These are phyloP conservation scores for Eudasyphora cyanicolor DNA, from an alignment of 2,888 invertebrate genomes.

Conservation along the genomic window DNA sequence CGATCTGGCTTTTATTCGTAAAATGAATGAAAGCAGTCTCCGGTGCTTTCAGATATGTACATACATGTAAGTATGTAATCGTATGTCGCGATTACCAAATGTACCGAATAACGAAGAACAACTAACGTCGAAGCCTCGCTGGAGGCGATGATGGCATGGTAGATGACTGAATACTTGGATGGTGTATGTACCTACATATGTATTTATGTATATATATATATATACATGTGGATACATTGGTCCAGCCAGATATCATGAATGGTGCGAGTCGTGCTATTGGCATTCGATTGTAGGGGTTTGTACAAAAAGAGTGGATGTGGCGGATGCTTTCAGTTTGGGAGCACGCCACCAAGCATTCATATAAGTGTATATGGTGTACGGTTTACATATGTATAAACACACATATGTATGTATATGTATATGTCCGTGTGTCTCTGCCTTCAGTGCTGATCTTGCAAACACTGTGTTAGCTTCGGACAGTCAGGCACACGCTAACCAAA, in stretches of 20 bases:
- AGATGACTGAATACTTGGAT: background rate
- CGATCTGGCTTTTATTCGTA: slow-evolving; percentile 47
- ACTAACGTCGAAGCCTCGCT: background rate
- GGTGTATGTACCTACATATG: too few species aligned
- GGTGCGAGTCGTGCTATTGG: slow-evolving; percentile 2
- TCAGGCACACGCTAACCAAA: slow-evolving; percentile 38
- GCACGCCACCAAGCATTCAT: background rate
- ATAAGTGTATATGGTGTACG: too few species aligned
- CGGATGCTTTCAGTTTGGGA: background rate
- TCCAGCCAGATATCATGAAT: background rate
- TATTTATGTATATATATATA: background rate
- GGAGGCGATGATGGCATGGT: too few species aligned
- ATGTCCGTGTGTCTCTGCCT: background rate
- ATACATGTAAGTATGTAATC: background rate
- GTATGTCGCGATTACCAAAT: background rate
- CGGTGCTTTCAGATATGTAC: background rate
- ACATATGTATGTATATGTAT: background rate
- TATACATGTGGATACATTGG: background rate
- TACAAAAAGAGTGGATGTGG: background rate
- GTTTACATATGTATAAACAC: background rate
- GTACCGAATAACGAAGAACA: background rate
- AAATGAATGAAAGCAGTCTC: slow-evolving; percentile 25
- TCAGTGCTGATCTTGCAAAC: slow-evolving; percentile 10
- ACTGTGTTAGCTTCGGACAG: slow-evolving; percentile 10
- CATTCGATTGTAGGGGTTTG: background rate